Base-by-base conservation (phyloP, 2,113 vertebrate species). In the Dendropsophus ebraccatus region DNA sequence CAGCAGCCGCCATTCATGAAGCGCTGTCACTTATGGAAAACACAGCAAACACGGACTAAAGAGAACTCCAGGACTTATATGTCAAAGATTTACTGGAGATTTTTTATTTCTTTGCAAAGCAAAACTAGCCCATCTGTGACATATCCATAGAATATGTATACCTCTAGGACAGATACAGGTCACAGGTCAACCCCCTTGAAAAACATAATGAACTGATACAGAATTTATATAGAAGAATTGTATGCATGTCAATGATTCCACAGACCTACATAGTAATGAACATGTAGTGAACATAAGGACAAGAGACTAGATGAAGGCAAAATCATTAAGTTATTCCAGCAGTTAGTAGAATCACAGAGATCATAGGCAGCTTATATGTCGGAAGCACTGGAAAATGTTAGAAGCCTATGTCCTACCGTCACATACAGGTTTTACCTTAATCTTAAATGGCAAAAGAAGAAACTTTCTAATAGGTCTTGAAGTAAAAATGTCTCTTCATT, bases 331-430 rank as follows among this genome's bases (percentile, higher is more conserved):
- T 19, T 1, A 32, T 9, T 10, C 0, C 28, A 76, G n/a, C 47
- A 21, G 74, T 76, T 76, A 52, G 74, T 76, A 52, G n/a, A 76
- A 32, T 52, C 74, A 50, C 12, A 75, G 73, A 50, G n/a, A 32
- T 16, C 23, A 65, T 1, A 16, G 28, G 25, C 6, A 14, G 14
- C 12, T 25, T 62, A 7, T 10, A 9, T 13, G 5, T 25, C 11
- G 1, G n/a, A 12, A 13, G 11, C 9, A 62, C 11, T 62, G 58
- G 25, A 13, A 25, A 12, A 62, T 28, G 25, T 25, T 14, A 21
- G 28, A 28, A 23, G 5, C 21, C 54, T 56, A 23, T 23, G 1
- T 25, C 4, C 25, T 7, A 7, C 9, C 5, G 25, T 28, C n/a
- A 25, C n/a, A 62, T 0, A 12, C 50, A 1, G 2, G 21, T 54